Conservation (phyloP, 2,113 vertebrate genomes). For the Hassar affinis region DNA sequence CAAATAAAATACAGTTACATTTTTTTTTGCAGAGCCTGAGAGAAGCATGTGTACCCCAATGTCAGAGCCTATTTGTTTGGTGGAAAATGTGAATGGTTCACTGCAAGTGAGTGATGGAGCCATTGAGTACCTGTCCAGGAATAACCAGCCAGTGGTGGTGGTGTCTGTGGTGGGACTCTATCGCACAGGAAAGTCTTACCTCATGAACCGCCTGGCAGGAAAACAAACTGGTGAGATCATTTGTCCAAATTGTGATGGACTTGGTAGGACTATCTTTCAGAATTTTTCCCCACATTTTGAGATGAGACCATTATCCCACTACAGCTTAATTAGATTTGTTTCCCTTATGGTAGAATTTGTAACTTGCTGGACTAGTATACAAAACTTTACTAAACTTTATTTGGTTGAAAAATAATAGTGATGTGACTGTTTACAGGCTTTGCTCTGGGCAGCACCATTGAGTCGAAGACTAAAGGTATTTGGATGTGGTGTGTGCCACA, state of each 20-base stretch:
- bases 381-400: not conserved
- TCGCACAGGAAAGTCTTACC: conserved; percentile 59
- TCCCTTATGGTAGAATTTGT: too few species aligned
- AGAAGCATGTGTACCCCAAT: conserved; percentile 33
- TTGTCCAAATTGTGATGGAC: not conserved
- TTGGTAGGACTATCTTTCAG: not conserved
- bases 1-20: not conserved
- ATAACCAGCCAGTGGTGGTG: conserved; percentile 53
- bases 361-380: too few species aligned
- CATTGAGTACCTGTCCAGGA: conserved; percentile 19
- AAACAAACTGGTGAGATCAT: conserved; percentile 41
- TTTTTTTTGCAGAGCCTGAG: not conserved
- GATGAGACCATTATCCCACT: not conserved
- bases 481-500: conserved; percentile 65
- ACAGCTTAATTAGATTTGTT: not conserved
- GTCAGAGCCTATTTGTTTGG: conserved; percentile 42
- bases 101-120: conserved; percentile 31
- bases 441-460: conserved; percentile 56
- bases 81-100: conserved; percentile 25
- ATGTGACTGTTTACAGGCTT: conserved; percentile 12
- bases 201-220: conserved; percentile 55
- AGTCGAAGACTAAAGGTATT: conserved; percentile 65
- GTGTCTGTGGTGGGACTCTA: conserved; percentile 55
- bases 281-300: not conserved
- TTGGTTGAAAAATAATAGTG: not conserved